Conservation (phyloP, 2,797 vertebrate genomes). For the Typhlichthys eigenmanni region DNA sequence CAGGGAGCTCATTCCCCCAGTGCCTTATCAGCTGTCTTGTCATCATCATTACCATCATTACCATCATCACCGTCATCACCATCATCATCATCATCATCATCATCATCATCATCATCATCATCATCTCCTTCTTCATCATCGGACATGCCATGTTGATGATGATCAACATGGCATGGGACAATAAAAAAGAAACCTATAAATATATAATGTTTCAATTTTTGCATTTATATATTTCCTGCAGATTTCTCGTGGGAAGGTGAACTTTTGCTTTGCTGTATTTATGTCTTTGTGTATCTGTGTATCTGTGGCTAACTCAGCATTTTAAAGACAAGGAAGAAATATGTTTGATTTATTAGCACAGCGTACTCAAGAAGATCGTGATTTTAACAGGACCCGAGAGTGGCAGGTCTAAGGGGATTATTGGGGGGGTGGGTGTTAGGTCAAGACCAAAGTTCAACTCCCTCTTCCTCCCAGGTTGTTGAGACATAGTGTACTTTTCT, state of each 20-base stretch:
- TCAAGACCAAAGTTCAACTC: constrained; percentile 49
- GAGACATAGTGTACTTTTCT: constrained; percentile 45
- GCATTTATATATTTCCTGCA: too few relatives aligned
- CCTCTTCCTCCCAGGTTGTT: constrained; percentile 50
- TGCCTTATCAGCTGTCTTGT: constrained; percentile 3
- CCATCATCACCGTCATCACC: not conserved
- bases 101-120: too few relatives aligned
- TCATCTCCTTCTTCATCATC: too few relatives aligned
- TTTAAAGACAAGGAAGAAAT: not conserved
- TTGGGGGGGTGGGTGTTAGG: constrained; percentile 40
- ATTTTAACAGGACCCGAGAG: not conserved
- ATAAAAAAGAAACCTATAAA: too few relatives aligned
- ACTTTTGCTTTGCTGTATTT: constrained; percentile 19
- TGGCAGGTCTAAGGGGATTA: not conserved
- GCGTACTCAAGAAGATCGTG: constrained; percentile 24
- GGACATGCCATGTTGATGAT: too few relatives aligned
- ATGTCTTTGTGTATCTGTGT: too few relatives aligned
- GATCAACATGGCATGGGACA: too few relatives aligned
- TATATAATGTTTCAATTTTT: too few relatives aligned
- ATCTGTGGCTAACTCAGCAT: too few relatives aligned
- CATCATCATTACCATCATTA: not conserved
- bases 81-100: too few relatives aligned
- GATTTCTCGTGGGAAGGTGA: constrained; percentile 3
- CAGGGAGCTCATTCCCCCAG: not conserved
- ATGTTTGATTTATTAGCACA: constrained; percentile 20